These are phyloP conservation scores for Blastobasis lacticolella DNA, from an alignment of 2,888 invertebrate species.

Conservation along the genomic window DNA sequence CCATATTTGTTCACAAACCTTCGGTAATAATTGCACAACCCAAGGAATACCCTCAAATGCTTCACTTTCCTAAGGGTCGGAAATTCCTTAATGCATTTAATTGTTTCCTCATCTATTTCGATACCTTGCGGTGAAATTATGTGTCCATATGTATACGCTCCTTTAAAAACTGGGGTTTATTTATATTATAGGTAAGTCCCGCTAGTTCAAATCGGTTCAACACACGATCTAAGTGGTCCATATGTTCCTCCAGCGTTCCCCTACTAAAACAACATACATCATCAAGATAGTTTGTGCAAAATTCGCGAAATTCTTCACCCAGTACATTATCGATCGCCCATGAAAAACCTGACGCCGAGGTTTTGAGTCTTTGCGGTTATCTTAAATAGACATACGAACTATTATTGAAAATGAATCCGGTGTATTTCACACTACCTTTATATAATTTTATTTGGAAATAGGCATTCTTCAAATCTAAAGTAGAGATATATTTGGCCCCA, in stretches of 20 bases:
- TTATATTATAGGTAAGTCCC: background rate
- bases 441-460: conserved; percentile 14
- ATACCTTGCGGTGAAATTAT: conserved; percentile 1
- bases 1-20: background rate
- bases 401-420: conserved; percentile 10
- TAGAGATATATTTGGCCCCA: conserved; percentile 11
- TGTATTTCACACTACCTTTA: conserved; percentile 9
- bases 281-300: conserved; percentile 7
- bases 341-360: conserved; percentile 4
- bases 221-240: conserved; percentile 1
- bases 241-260: conserved; percentile 1
- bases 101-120: conserved; percentile 2
- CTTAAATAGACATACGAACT: conserved; percentile 9
- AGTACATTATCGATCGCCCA: conserved; percentile 8
- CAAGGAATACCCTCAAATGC: conserved; percentile 17
- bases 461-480: conserved; percentile 19
- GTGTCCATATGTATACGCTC: conserved; percentile 3
- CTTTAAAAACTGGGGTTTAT: background rate
- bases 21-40: conserved; percentile 9
- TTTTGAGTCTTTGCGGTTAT: conserved; percentile 10
- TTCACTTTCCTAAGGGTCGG: conserved; percentile 18
- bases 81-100: conserved; percentile 20
- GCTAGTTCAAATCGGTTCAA: background rate
- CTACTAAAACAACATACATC: conserved; percentile 4
- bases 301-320: conserved; percentile 2